These are phyloP conservation scores for Scolopax rusticola DNA, from an alignment of 2,797 vertebrate genomes.

Conservation along the genomic window DNA sequence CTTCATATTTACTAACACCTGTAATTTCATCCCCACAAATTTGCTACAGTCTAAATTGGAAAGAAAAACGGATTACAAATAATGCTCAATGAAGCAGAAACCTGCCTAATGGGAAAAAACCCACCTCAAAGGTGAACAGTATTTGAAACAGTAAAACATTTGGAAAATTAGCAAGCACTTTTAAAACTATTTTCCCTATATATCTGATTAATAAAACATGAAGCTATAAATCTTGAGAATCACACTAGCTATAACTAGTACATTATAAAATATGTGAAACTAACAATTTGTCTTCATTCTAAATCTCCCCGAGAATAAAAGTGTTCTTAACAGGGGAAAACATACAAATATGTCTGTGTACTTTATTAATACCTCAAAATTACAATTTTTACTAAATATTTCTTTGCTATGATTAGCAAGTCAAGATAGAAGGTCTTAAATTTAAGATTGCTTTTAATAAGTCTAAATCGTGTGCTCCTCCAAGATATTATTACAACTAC, in stretches of 20 bases:
- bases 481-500: background rate
- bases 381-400: background rate
- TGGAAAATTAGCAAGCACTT: background rate
- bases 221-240: background rate
- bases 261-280: background rate
- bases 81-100: background rate
- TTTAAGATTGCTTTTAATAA: background rate
- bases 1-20: background rate
- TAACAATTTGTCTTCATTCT: background rate
- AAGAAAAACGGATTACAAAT: background rate
- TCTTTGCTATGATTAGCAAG: background rate
- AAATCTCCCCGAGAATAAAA: background rate
- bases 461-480: background rate
- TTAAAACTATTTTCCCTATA: background rate
- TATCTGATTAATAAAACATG: background rate
- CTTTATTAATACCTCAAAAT: background rate
- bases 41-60: background rate
- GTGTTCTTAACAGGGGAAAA: background rate
- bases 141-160: background rate
- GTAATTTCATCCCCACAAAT: background rate
- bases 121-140: background rate
- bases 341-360: background rate
- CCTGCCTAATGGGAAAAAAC: background rate
- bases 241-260: background rate
- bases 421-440: background rate